phyloP scores from a whole-genome alignment of 2,888 invertebrate species.

The Trachelus troglodyta region DNA sequence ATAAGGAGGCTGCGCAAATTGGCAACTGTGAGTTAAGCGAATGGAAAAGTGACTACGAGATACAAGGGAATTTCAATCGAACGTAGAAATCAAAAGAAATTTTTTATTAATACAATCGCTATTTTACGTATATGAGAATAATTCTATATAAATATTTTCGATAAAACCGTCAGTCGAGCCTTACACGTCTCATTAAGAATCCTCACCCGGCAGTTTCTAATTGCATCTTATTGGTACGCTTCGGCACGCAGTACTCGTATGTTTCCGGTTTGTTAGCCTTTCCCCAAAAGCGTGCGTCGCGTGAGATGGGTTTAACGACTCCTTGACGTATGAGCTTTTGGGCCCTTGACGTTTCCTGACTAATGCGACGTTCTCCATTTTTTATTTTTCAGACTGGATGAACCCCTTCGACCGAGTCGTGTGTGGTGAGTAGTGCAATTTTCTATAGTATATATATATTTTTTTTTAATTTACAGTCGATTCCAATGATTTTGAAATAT shows the following conservation, averaged over 20 bases:
- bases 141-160: not conserved
- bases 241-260: slow-evolving; percentile 33
- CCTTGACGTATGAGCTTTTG: not conserved
- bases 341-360: slow-evolving; percentile 7
- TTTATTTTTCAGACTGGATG: slow-evolving; percentile 90
- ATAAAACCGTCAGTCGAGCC: slow-evolving; percentile 21
- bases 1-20: not conserved
- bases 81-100: not conserved
- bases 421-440: slow-evolving; percentile 82
- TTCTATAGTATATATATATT: not conserved
- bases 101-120: not conserved
- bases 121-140: not conserved
- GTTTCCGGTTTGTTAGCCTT: slow-evolving; percentile 39
- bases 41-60: not conserved
- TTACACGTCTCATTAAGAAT: slow-evolving; percentile 39
- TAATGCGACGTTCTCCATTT: slow-evolving; percentile 11
- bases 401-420: slow-evolving; percentile 94
- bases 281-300: slow-evolving; percentile 39
- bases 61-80: not conserved
- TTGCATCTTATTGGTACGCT: slow-evolving; percentile 41
- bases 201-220: slow-evolving; percentile 44
- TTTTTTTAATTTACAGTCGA: not conserved
- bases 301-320: slow-evolving; percentile 10
- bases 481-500: not conserved
- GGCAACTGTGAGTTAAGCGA: not conserved